Percentiles rank a stretch among this genome's conserved stretches.
Evolutionary conservation across 2,888 invertebrate species (phyloP).

Genomic region (Caenorhabditis sinica): DNA sequence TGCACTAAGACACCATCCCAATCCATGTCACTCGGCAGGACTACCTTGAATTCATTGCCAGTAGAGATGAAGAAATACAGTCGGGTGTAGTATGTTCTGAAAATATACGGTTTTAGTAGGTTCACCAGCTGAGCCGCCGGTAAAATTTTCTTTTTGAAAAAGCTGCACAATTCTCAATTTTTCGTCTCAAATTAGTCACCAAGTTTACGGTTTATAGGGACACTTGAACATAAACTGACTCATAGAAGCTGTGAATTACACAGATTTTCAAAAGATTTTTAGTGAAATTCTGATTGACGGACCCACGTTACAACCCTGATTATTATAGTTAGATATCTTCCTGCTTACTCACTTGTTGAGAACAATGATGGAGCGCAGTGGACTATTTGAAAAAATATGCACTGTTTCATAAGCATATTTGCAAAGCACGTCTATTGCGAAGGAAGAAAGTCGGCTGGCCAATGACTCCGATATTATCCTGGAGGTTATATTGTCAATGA

Average conservation of each 20-base stretch:
- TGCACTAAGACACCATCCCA: constrained; percentile 31
- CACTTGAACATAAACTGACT: too few species aligned
- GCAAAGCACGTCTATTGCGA: neutral
- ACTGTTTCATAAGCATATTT: neutral
- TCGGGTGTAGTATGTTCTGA: constrained; percentile 18
- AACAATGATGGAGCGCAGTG: neutral
- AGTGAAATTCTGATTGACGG: too few species aligned
- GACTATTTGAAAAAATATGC: neutral
- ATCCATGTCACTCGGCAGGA: neutral
- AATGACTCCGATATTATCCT: constrained; percentile 19
- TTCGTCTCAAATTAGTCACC: too few species aligned
- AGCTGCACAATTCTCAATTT: too few species aligned
- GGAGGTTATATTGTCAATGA: constrained; percentile 5
- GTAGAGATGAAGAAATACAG: neutral
- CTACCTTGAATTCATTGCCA: neutral
- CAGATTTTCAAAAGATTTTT: too few species aligned
- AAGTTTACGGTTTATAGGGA: too few species aligned
- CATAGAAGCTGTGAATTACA: too few species aligned
- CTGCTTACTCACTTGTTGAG: constrained; percentile 30
- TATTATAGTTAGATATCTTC: neutral
- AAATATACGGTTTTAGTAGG: too few species aligned
- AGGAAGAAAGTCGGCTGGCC: neutral
- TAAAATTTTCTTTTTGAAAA: too few species aligned
- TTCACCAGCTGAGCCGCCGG: too few species aligned
- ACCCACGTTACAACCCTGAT: too few species aligned